Base-by-base conservation (phyloP, 2,888 invertebrate species). In the Troilus luridus region DNA sequence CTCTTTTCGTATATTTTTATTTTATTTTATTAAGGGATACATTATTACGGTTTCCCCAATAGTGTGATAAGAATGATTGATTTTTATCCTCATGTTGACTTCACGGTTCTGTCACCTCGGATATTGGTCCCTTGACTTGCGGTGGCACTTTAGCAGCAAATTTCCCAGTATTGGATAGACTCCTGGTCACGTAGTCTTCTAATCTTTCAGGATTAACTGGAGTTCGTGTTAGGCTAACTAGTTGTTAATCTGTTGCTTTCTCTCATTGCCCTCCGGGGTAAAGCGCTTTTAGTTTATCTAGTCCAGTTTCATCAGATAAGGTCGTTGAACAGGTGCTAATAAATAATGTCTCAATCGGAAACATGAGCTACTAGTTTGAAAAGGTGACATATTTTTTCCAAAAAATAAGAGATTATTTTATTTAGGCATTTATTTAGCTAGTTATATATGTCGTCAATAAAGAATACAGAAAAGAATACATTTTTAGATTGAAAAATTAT, bases 221-320 rank as follows among this genome's bases (percentile, higher is more conserved):
- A 85, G 85, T 85, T 85, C 85, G 85, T 85, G 85, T 85, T 85
- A n/a, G 85, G 11, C 56, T 85, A 85, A 85, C 85, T 85, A 85
- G 85, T 85, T 56, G 85, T 85, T 85, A 85, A 85, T 85, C 85
- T 85, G 85, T 85, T 85, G 85, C 85, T 85, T 85, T 85, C 85
- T 85, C 85, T 85, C 85, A 85, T 77, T 77, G 72, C 72, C 85
- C 85, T 10, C 54, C 0, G 85, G 56, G 56, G 85, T 14, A 54
- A n/a, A 85, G 85, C 56, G 56, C n/a, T 85, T 85, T 85, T 85
- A 54, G 56, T 85, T 85, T 85, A 85, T 85, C 85, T 85, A 17
- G 3, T 19, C 27, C 41, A 77, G 72, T 77, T 77, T 77, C 72
- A 77, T 77, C 72, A 77, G 72, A 77, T 77, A 77, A 19, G 8